Evolutionary conservation across 2,113 vertebrate genomes (phyloP), one percentile per base, ranked within the genome.

Genomic region (Paracyprichromis sp.): DNA sequence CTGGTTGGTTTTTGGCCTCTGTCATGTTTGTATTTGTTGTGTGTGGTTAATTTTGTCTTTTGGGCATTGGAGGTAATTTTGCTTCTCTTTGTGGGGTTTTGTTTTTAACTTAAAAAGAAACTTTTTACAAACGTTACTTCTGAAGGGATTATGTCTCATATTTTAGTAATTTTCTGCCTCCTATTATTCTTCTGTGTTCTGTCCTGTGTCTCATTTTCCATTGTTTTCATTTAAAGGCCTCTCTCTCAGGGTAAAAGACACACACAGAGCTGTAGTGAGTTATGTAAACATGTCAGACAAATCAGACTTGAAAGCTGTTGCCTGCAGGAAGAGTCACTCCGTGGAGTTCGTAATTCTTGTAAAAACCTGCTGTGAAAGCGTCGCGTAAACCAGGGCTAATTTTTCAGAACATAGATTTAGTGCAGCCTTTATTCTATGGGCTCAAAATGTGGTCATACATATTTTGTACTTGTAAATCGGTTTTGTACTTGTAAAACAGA

Each of bases 311-410:
- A 19, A 73, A 76, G 40, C 40, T 47, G 69, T 9, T 47, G 24
- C 40, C 69, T 76, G 69, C 69, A 76, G 69, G 40, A 26, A 29
- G 24, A 29, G 19, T 40, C 4, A 29, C 24, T 29, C 69, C 4
- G 4, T 10, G 2, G 14, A 29, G 24, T 29, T 76, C 0, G 4
- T 45, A 29, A 26, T 76, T 29, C 24, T 45, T 26, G 69, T 5
- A 16, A 3, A 43, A 26, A 73, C 2, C 38, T 73, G 21, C 38
- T 7, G 69, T 43, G 38, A 76, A 45, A 76, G 14, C 0, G 5
- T 26, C 1, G 2, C 5, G 13, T 73, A 47, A 47, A 17, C 14
- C 9, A 47, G 24, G 43, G 36, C 1, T 14, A 12, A 6, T 40
- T 40, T 13, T 21, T 40, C 7, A 1, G 11, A 40, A 40, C 63